Conservation (phyloP, 2,113 vertebrate genomes). For the Pimephales promelas region DNA sequence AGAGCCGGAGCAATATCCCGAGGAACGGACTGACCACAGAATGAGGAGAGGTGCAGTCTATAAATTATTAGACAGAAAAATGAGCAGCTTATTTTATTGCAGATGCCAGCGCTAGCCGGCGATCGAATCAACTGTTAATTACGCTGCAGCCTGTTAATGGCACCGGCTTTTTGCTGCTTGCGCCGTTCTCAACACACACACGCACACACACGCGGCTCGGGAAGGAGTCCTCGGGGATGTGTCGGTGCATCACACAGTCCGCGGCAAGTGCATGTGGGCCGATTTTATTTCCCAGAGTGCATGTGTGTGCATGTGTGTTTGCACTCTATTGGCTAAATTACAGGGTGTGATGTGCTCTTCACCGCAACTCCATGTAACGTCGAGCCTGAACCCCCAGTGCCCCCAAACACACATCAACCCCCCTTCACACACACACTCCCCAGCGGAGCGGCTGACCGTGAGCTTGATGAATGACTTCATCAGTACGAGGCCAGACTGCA, state of each 20-base stretch:
- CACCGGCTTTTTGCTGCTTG: conserved; percentile 40
- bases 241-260: conserved; percentile 59
- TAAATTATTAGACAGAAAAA: conserved; percentile 77
- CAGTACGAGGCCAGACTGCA: conserved; percentile 69
- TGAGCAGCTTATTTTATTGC: conserved; percentile 71
- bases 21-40: conserved; percentile 73
- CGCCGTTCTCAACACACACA: conserved; percentile 21
- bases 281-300: conserved; percentile 57
- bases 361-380: conserved; percentile 71
- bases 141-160: conserved; percentile 68
- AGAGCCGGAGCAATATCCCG: conserved; percentile 75
- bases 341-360: conserved; percentile 76
- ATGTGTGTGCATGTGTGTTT: conserved; percentile 58
- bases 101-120: conserved; percentile 51
- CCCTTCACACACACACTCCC: conserved; percentile 32
- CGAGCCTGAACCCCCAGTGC: conserved; percentile 70
- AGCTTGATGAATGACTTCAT: conserved; percentile 84
- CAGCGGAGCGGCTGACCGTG: conserved; percentile 63
- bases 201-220: conserved; percentile 41
- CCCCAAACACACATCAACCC: conserved; percentile 45
- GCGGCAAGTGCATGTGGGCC: conserved; percentile 57
- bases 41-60: conserved; percentile 73
- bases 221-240: conserved; percentile 47
- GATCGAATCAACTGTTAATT: conserved; percentile 75
- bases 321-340: conserved; percentile 74